Percentiles rank a stretch among this genome's conserved stretches.
These are phyloP conservation scores for Simalia tracyae DNA, from an alignment of 2,797 vertebrate genomes.

Conservation along the genomic window DNA sequence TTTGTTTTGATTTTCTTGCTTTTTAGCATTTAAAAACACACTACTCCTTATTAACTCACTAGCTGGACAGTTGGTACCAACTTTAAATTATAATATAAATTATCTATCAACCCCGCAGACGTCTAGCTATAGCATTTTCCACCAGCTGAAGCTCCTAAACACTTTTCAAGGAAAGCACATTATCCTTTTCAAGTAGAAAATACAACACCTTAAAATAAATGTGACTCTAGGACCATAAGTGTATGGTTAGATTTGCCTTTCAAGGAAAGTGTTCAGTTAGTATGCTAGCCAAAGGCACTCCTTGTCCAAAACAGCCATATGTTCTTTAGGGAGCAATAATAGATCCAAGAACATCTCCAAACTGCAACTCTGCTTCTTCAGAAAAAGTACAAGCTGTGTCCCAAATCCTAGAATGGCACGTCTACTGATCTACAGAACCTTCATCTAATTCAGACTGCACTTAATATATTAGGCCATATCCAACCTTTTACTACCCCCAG, in stretches of 20 bases:
- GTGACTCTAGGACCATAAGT: not conserved
- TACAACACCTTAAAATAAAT: not conserved
- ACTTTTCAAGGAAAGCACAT: not conserved
- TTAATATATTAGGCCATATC: not conserved
- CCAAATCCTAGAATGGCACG: not conserved
- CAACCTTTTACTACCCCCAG: no score
- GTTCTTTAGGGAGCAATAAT: not conserved
- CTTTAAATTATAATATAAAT: not conserved
- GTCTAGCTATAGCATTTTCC: not conserved
- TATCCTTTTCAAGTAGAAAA: not conserved
- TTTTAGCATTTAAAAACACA: not conserved
- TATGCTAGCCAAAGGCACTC: not conserved
- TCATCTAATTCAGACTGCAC: not conserved
- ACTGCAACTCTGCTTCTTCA: not conserved
- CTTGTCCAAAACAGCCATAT: not conserved
- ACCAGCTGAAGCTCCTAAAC: not conserved
- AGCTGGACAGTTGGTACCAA: no score
- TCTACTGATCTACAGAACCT: not conserved
- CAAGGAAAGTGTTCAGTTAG: not conserved
- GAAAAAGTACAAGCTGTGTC: not conserved
- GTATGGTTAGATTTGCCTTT: not conserved
- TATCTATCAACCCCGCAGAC: not conserved
- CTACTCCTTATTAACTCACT: not conserved
- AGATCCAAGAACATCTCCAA: not conserved
- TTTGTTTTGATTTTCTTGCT: not conserved